Conservation (phyloP, 1,140 invertebrate species). For the Berghia stephanieae region DNA sequence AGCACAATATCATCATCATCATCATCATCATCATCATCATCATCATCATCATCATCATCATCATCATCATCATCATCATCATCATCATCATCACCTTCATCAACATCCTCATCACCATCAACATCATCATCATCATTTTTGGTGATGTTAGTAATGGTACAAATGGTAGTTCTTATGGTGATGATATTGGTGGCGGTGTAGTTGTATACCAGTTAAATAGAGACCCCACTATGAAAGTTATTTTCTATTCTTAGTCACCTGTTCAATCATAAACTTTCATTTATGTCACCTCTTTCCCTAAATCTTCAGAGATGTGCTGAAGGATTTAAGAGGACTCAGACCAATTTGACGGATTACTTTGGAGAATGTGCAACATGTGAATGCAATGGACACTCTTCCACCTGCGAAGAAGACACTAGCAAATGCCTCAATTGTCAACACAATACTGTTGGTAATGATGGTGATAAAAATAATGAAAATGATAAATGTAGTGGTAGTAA, state of each 20-base stretch:
- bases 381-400: conserved; percentile 92
- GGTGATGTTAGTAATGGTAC: neutral
- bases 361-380: conserved; percentile 93
- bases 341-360: conserved; percentile 81
- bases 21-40: neutral
- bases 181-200: neutral
- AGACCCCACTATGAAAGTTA: neutral
- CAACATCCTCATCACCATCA: no score
- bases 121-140: no score
- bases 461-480: neutral
- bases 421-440: conserved; percentile 73
- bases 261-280: no score
- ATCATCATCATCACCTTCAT: no score
- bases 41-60: no score
- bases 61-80: no score
- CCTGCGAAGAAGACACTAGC: conserved; percentile 93
- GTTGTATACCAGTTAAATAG: no score
- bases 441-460: conserved; percentile 73
- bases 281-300: no score
- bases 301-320: conserved; percentile 82
- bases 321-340: conserved; percentile 87
- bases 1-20: neutral
- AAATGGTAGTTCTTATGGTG: no score
- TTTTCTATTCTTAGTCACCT: no score
- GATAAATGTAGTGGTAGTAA: no score